These are phyloP conservation scores for Threskiornis aethiopicus DNA, from an alignment of 2,797 vertebrate species.

Conservation along the genomic window DNA sequence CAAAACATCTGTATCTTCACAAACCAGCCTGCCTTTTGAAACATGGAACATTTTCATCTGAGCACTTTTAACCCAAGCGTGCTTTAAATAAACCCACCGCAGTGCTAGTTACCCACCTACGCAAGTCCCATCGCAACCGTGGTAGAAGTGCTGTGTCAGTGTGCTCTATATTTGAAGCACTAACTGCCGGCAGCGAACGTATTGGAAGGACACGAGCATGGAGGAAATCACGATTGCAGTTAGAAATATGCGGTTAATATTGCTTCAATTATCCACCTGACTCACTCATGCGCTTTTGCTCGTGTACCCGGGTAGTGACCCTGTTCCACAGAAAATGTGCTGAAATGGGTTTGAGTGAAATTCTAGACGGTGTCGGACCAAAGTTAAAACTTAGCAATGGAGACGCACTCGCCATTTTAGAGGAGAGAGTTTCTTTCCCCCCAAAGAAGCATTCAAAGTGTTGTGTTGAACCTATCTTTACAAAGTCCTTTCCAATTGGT, in stretches of 20 bases:
- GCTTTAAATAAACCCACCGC: neutral
- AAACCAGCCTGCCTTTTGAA: neutral
- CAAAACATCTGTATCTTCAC: accelerated
- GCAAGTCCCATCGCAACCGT: neutral
- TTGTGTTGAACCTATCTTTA: neutral
- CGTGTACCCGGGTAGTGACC: accelerated
- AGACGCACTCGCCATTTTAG: accelerated
- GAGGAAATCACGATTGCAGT: neutral
- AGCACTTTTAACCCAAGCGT: neutral
- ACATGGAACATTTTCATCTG: neutral
- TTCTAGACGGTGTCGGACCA: accelerated
- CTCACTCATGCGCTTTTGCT: accelerated
- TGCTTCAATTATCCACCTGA: neutral
- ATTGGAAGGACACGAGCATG: accelerated
- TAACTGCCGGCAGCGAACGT: accelerated
- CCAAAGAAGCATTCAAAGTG: accelerated
- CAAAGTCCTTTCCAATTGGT: accelerated
- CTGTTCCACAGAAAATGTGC: neutral
- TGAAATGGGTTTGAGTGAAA: neutral
- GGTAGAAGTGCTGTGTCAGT: neutral
- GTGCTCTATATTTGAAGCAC: neutral
- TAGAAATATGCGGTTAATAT: neutral
- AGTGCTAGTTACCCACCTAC: neutral
- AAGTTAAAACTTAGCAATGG: neutral
- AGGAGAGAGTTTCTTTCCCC: neutral